Base-by-base conservation (phyloP, 2,113 vertebrate genomes). In the Otus sunia region DNA sequence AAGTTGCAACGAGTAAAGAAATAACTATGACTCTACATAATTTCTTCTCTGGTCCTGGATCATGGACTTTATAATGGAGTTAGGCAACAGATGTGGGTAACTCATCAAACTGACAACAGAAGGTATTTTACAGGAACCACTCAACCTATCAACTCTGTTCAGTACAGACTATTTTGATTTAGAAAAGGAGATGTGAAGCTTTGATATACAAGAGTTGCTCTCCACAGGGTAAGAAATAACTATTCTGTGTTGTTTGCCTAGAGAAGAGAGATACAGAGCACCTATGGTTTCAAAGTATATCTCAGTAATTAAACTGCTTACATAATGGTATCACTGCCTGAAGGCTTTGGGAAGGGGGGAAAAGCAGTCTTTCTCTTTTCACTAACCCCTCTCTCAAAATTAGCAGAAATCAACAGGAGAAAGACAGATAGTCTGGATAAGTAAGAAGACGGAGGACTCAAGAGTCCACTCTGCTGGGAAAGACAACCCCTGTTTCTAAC, bases 81-180 rank as follows among this genome's bases (percentile, higher is more conserved):
- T 62, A 66, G 32, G 41, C 20, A 92, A 45, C 23, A 69, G 62
- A 29, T 26, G 5, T 19, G 36, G 36, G 30, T 32, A 82, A 26
- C 9, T 86, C 10, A 58, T 45, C 64, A 86, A 50, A 34, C 10
- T 63, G 41, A 37, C 63, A 71, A 26, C 12, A 80, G 30, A 56
- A 66, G 8, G 6, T 37, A 45, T 66, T 86, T 66, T 67, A 43
- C n/a, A 56, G 47, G 34, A 89, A 36, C 6, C 15, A 34, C 9
- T 67, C 2, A 1, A 39, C 30, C 25, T 81, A 34, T 30, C 0
- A 0, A 36, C 6, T 81, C 36, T 47, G 13, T 8, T 29, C 11
- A 9, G 20, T 59, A 60, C 10, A 76, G 62, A 63, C 3, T 3
- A 45, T 72, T 60, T 76, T 76, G 30, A 49, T 76, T 80, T 71